Evolutionary conservation across 2,888 invertebrate species (phyloP).

Genomic region (Trichopoda pennipes): DNA sequence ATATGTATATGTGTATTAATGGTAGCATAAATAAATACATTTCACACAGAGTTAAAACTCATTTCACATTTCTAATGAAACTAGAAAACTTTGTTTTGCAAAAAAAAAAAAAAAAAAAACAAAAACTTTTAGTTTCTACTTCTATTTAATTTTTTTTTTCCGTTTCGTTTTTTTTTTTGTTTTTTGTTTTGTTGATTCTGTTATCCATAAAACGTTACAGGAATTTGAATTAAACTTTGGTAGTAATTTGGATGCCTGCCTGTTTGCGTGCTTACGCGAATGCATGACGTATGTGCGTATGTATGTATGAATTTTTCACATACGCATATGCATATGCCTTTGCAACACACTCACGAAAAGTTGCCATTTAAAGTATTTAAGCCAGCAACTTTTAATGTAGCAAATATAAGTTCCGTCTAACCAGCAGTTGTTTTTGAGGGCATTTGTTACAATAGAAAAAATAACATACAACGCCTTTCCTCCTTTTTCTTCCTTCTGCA

Average conservation of each 20-base stretch:
- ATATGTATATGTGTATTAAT: neutral
- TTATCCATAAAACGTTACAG: conserved; percentile 30
- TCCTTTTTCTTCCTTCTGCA: neutral
- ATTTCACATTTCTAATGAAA: conserved; percentile 27
- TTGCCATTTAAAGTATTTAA: neutral
- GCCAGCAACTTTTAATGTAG: neutral
- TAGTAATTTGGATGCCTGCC: conserved; percentile 29
- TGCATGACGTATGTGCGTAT: neutral
- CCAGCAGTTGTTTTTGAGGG: neutral
- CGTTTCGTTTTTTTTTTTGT: neutral
- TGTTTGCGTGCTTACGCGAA: neutral
- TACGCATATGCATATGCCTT: conserved; percentile 12
- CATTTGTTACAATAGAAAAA: neutral
- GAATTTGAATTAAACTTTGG: conserved; percentile 59
- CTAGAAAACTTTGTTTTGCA: conserved; percentile 4
- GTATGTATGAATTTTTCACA: conserved; percentile 6
- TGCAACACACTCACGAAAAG: conserved; percentile 13
- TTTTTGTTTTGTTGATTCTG: conserved; percentile 17
- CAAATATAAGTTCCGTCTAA: neutral
- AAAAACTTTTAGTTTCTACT: no score
- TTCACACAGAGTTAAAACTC: neutral
- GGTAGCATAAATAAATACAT: neutral
- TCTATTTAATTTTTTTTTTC: no score
- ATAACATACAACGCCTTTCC: neutral
- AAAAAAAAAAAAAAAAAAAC: neutral